Conservation (phyloP, 2,888 invertebrate genomes). For the Cataglyphis altisquamis region DNA sequence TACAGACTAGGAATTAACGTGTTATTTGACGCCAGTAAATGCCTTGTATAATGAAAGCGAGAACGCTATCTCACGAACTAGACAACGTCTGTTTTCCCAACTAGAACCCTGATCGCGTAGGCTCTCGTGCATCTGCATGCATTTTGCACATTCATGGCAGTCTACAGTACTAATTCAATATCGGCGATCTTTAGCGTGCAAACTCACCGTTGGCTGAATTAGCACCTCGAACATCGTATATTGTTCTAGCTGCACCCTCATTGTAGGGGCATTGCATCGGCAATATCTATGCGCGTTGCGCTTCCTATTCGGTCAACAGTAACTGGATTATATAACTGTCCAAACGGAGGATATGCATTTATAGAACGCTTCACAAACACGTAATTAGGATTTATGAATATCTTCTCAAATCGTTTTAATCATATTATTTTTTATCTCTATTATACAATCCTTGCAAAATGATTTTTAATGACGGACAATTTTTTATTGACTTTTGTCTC, state of each 20-base stretch:
- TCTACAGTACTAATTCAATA: conserved; percentile 58
- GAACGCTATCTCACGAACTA: not conserved
- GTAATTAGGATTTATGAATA: conserved; percentile 5
- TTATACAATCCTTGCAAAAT: not conserved
- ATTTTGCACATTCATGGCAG: conserved; percentile 53
- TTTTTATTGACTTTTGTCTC: not conserved
- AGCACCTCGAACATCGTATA: conserved; percentile 59
- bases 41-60: not conserved
- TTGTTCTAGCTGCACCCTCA: conserved; percentile 45
- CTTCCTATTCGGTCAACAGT: conserved; percentile 24
- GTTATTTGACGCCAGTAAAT: not conserved
- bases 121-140: conserved; percentile 56
- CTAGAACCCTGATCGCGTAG: not conserved
- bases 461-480: not conserved
- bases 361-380: not conserved
- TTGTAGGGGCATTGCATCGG: conserved; percentile 32
- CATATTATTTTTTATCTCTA: not conserved
- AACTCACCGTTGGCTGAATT: conserved; percentile 56
- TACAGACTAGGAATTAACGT: not conserved
- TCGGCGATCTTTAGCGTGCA: conserved; percentile 58
- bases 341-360: not conserved
- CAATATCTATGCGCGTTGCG: conserved; percentile 38
- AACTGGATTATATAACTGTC: not conserved
- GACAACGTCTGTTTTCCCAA: conserved; percentile 12
- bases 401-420: not conserved